Percentiles rank a stretch among this genome's conserved stretches.
These are phyloP conservation scores for Pemphredon lugubris DNA, from an alignment of 2,888 invertebrate genomes.

Conservation along the genomic window DNA sequence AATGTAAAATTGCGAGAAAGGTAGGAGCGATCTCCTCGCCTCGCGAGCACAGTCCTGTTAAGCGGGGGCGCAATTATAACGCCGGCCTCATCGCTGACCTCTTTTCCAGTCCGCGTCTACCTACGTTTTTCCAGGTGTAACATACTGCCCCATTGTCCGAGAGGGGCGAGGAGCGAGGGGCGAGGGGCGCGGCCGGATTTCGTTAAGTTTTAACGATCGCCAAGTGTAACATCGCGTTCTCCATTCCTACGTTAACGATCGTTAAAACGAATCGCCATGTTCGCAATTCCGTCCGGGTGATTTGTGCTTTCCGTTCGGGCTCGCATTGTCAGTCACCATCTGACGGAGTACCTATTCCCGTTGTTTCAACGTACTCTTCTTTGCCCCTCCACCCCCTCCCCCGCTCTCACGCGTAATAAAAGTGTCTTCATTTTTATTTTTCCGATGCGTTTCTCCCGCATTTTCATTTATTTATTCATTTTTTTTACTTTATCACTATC, in stretches of 20 bases:
- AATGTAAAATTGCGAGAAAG: neutral
- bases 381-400: no score
- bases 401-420: conserved; percentile 46
- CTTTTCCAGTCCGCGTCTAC: conserved; percentile 4
- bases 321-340: conserved; percentile 30
- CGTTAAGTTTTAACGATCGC: conserved; percentile 67
- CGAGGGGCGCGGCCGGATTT: conserved; percentile 44
- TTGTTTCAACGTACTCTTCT: conserved; percentile 13
- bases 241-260: conserved; percentile 56
- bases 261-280: conserved; percentile 59
- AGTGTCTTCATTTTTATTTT: conserved; percentile 26
- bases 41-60: conserved; percentile 26
- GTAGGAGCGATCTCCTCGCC: neutral
- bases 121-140: conserved; percentile 22
- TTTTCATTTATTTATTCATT: no score
- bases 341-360: conserved; percentile 4
- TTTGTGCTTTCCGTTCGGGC: conserved; percentile 49
- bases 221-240: conserved; percentile 64
- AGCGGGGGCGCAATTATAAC: conserved; percentile 46
- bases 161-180: neutral
- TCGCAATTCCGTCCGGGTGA: conserved; percentile 45
- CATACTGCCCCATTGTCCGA: conserved; percentile 30
- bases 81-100: conserved; percentile 19
- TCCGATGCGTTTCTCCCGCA: neutral
- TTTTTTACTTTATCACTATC: no score